A percentile compares a stretch with the other conserved stretches of the same genome.
phyloP scores from a whole-genome alignment of 2,888 invertebrate genomes.

The Poecilus cupreus region DNA sequence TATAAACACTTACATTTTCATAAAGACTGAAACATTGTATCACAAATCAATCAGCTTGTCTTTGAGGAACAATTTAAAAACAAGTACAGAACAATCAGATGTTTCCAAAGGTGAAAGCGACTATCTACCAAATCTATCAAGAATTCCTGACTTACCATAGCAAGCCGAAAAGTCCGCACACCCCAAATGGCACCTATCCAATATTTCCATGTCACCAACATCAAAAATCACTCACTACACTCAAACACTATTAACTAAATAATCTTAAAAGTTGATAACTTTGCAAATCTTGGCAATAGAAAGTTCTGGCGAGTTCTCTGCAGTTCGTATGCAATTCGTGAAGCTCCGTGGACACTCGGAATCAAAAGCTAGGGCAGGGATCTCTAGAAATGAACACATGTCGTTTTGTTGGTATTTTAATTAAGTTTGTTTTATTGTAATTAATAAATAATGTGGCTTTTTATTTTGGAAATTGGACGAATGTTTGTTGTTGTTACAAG shows the following conservation, averaged over 20 bases:
- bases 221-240: neutral
- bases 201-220: neutral
- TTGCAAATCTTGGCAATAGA: constrained; percentile 6
- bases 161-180: constrained; percentile 10
- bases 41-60: too few species aligned
- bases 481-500: neutral
- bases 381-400: neutral
- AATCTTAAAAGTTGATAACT: neutral
- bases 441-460: constrained; percentile 14
- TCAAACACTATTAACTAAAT: neutral
- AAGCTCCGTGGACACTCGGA: neutral
- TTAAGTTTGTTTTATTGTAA: neutral
- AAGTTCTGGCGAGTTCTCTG: too few species aligned
- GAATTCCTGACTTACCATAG: constrained; percentile 2
- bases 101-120: too few species aligned
- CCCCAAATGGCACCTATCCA: too few species aligned
- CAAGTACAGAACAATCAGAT: too few species aligned
- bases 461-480: neutral
- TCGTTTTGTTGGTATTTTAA: constrained; percentile 6
- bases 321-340: neutral
- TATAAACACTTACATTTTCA: too few species aligned
- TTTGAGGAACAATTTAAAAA: too few species aligned
- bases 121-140: neutral
- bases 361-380: neutral
- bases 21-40: too few species aligned